Conservation (phyloP, 2,797 vertebrate genomes). For the Macroramphosus scolopax region DNA sequence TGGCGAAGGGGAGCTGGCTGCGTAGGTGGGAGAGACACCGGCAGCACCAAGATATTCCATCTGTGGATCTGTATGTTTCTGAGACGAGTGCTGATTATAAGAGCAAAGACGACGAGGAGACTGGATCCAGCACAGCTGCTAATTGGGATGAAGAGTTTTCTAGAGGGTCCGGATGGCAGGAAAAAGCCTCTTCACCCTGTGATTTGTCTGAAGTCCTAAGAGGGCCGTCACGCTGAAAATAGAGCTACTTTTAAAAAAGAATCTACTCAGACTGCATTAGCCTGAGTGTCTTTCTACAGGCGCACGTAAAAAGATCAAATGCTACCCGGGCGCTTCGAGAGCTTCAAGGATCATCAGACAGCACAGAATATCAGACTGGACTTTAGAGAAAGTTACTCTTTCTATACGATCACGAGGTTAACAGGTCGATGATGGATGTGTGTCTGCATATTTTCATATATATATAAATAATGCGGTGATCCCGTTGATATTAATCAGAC, state of each 20-base stretch:
- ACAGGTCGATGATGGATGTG: too few relatives aligned
- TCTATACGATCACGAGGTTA: too few relatives aligned
- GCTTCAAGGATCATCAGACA: background rate
- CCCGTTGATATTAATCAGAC: too few relatives aligned
- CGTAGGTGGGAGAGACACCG: background rate
- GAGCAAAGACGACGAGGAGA: background rate
- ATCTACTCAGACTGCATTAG: background rate
- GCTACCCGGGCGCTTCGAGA: background rate
- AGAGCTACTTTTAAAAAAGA: background rate
- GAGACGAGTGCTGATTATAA: background rate
- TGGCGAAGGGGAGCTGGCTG: slow-evolving; percentile 1
- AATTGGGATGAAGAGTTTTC: background rate
- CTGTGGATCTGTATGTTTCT: too few relatives aligned
- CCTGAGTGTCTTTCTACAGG: background rate
- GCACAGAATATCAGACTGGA: background rate
- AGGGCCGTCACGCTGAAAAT: background rate
- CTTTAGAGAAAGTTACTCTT: background rate
- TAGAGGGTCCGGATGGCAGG: background rate
- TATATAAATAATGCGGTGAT: too few relatives aligned
- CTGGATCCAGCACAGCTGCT: background rate
- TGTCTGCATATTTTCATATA: too few relatives aligned
- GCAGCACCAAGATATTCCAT: background rate
- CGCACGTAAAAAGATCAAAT: background rate
- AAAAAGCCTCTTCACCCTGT: slow-evolving; percentile 1
- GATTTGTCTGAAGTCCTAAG: background rate